Percentiles rank a stretch among this genome's conserved stretches.
phyloP scores from a whole-genome alignment of 2,113 vertebrate species.

The Irena cyanogastra region DNA sequence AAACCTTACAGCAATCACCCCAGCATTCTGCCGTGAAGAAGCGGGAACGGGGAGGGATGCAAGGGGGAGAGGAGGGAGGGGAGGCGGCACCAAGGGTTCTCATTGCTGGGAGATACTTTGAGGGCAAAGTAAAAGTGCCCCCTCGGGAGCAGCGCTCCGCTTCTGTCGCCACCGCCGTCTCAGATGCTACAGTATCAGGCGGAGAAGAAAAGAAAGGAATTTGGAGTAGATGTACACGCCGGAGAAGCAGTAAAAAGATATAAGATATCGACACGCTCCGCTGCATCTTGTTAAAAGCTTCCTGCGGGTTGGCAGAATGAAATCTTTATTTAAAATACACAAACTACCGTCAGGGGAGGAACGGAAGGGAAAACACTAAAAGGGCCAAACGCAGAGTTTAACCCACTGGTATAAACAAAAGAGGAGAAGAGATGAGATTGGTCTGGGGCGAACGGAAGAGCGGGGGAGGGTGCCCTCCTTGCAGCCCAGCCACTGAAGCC shows the following conservation, averaged over 20 bases:
- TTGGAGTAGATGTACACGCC: conserved; percentile 63
- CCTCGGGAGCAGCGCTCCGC: conserved; percentile 15
- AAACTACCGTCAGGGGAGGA: conserved; percentile 74
- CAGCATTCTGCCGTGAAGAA: not conserved
- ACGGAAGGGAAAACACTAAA: conserved; percentile 59
- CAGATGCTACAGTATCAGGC: conserved; percentile 36
- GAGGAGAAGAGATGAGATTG: not conserved
- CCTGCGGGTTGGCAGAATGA: conserved; percentile 80
- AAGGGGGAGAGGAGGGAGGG: too few species aligned
- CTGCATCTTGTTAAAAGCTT: conserved; percentile 81
- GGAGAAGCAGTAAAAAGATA: conserved; percentile 68
- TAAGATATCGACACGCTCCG: conserved; percentile 70
- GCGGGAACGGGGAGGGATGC: not conserved
- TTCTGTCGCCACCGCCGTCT: not conserved
- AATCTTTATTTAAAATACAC: conserved; percentile 82
- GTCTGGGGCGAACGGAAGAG: not conserved
- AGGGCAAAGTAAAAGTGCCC: conserved; percentile 36
- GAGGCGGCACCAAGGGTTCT: not conserved
- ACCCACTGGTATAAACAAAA: conserved; percentile 37
- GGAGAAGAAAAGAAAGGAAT: conserved; percentile 54
- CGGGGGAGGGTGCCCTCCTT: not conserved
- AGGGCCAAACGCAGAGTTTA: conserved; percentile 69
- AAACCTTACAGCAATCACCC: not conserved
- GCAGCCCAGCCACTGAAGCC: not conserved
- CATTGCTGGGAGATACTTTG: conserved; percentile 21